Evolutionary conservation across 2,113 vertebrate species (phyloP).

Genomic region (Mohoua ochrocephala): DNA sequence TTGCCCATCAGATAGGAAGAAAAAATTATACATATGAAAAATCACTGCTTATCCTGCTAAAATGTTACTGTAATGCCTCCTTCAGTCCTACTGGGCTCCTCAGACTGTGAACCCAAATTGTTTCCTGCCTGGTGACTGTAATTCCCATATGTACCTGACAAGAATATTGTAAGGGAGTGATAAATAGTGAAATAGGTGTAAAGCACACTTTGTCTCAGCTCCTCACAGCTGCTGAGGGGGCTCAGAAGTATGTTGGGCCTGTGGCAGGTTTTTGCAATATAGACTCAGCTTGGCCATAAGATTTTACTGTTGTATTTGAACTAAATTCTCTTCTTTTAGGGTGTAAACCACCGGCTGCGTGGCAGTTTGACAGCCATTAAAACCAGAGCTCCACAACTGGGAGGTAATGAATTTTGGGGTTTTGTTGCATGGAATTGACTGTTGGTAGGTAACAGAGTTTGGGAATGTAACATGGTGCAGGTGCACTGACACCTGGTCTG

Average conservation of each 20-base stretch:
- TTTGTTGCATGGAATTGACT: neutral
- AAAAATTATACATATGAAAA: neutral
- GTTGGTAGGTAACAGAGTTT: neutral
- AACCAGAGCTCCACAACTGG: constrained; percentile 89
- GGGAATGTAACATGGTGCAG: neutral
- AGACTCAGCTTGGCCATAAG: neutral
- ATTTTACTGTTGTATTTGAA: neutral
- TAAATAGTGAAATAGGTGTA: neutral
- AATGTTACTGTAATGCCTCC: neutral
- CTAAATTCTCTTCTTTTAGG: constrained; percentile 66
- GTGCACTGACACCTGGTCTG: neutral
- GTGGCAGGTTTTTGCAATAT: neutral
- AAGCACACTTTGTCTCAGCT: neutral
- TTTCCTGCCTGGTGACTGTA: neutral
- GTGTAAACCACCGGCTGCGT: constrained; percentile 86
- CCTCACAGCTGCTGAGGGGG: neutral
- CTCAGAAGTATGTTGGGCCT: neutral
- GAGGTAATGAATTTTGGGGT: constrained; percentile 74
- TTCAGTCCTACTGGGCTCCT: neutral
- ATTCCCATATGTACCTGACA: neutral
- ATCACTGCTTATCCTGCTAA: neutral
- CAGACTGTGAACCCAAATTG: neutral
- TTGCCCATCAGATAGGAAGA: neutral
- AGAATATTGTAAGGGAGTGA: neutral
- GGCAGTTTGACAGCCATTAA: constrained; percentile 90